Evolutionary conservation across 2,888 invertebrate species (phyloP), one percentile per base, ranked within the genome.

Genomic region (Ochropleura plecta): DNA sequence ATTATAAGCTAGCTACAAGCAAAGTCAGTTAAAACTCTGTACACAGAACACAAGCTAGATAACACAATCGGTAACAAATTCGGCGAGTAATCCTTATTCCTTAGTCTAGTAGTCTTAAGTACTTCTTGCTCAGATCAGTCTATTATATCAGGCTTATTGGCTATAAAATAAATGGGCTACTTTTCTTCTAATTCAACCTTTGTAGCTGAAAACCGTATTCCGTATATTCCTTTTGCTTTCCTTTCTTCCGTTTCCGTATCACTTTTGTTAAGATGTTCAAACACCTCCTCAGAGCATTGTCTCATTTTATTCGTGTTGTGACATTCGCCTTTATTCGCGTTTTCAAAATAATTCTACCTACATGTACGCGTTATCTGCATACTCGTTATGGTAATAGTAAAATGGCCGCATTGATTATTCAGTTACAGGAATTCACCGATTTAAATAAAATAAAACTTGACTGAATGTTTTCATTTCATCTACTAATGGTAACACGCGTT

Each of bases 131-230:
- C 51, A 30, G 49, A 60, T 67, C 49, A 63, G 48, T 71, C 67
- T 59, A 68, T 82, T 78, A 70, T 68, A 65, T 68, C 57, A 59
- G 66, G 57, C 70, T 70, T 77, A 63, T 67, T 67, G 57, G 64
- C 76, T 68, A 76, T 76, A 69, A 65, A 65, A 79, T 76, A 76
- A 76, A 79, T 79, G 10, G 68, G 53, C 48, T 75, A 68, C 44
- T 76, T 76, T 51, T 60, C 68, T 60, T 65, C 18, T 69, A 79
- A 68, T 60, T 81, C 63, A 30, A 12, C 64, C 42, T 76, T 60
- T 76, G 76, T 59, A 64, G 66, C 55, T 73, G 44, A 10, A 80
- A 74, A 48, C n/a, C 20, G 64, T 75, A 46, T 74, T 63, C 40
- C 20, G 48, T 20, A 44, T 18, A 66, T 78, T 74, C 18, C 44